These are phyloP conservation scores for Eristalis arbustorum DNA, from an alignment of 2,888 invertebrate genomes.

Conservation along the genomic window DNA sequence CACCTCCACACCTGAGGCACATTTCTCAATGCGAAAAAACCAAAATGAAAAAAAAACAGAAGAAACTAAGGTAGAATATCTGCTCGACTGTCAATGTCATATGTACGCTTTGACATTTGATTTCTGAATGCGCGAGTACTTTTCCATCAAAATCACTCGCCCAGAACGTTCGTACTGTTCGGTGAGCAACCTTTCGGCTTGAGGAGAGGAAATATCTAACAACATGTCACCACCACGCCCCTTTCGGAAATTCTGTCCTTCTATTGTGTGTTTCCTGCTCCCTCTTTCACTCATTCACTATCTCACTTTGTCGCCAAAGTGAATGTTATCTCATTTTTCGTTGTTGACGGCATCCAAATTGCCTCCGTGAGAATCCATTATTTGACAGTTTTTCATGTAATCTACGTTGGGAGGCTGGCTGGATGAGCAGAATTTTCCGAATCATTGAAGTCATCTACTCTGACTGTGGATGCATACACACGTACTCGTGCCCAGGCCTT, in stretches of 20 bases:
- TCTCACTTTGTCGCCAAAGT: slow-evolving; percentile 31
- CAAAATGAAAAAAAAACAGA: not conserved
- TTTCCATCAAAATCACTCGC: slow-evolving; percentile 64
- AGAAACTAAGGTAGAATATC: not conserved
- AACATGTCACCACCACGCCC: slow-evolving; percentile 38
- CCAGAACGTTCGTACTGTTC: slow-evolving; percentile 34
- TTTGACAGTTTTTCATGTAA: slow-evolving; percentile 69
- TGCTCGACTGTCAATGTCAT: slow-evolving; percentile 51
- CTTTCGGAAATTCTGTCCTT: not conserved
- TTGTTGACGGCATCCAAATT: slow-evolving; percentile 69
- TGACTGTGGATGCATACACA: not conserved
- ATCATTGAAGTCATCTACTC: slow-evolving; percentile 64
- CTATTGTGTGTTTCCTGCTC: not conserved
- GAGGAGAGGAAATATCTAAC: not conserved
- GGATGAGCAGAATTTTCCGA: slow-evolving; percentile 61
- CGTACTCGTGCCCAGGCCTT: no score
- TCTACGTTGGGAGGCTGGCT: slow-evolving; percentile 51
- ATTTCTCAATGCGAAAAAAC: not conserved
- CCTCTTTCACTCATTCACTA: not conserved
- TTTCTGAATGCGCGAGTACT: slow-evolving; percentile 40
- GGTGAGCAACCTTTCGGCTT: not conserved
- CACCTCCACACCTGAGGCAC: not conserved
- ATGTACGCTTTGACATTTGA: slow-evolving; percentile 59
- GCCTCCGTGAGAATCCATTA: slow-evolving; percentile 68
- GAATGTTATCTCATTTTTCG: slow-evolving; percentile 69